These are phyloP conservation scores for Lithobates pipiens DNA, from an alignment of 2,797 vertebrate genomes.

Conservation along the genomic window DNA sequence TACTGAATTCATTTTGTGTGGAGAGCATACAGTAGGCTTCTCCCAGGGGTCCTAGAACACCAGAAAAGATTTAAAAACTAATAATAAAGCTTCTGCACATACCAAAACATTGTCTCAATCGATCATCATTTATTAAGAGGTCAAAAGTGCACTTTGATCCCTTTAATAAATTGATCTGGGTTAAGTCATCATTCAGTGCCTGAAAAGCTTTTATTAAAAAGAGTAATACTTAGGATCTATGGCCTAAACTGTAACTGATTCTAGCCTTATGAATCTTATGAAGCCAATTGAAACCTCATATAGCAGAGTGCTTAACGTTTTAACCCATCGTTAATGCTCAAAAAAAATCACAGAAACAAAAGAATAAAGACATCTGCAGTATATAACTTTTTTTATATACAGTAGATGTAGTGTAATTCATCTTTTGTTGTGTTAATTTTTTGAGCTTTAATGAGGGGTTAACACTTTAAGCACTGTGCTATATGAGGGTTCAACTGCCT, in stretches of 20 bases:
- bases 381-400: too few relatives aligned
- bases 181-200: background rate
- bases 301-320: too few relatives aligned
- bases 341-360: too few relatives aligned
- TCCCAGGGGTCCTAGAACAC: constrained; percentile 21
- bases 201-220: constrained; percentile 19
- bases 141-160: constrained; percentile 14
- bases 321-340: too few relatives aligned
- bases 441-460: too few relatives aligned
- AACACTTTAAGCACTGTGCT: too few relatives aligned
- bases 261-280: background rate
- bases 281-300: too few relatives aligned
- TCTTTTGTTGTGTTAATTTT: too few relatives aligned
- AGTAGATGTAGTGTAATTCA: too few relatives aligned
- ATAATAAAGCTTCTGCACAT: constrained; percentile 27
- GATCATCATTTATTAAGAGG: constrained; percentile 27
- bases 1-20: background rate
- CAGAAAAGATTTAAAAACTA: constrained; percentile 2
- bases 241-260: background rate
- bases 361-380: too few relatives aligned
- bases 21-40: background rate
- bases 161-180: constrained; percentile 31
- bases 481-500: too few relatives aligned
- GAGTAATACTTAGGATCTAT: background rate
- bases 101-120: constrained; percentile 22